Evolutionary conservation across 2,888 invertebrate species (phyloP).

Genomic region (Cephalotes varians): DNA sequence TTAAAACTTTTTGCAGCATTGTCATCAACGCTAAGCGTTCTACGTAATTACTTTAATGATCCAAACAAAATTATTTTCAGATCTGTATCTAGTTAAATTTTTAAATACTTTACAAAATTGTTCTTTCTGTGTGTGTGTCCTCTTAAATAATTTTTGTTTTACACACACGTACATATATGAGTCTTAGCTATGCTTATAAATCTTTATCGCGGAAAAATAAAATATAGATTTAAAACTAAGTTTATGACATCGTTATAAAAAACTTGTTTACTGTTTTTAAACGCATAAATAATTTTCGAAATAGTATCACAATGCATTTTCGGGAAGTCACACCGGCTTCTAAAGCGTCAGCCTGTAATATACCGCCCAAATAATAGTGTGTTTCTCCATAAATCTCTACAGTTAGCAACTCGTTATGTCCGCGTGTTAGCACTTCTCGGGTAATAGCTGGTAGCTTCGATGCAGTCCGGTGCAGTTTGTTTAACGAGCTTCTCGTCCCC

Average conservation of each 20-base stretch:
- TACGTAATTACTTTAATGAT: too few relatives aligned
- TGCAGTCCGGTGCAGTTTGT: conserved; percentile 34
- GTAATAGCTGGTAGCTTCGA: conserved; percentile 13
- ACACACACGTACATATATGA: neutral
- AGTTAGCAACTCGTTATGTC: conserved; percentile 32
- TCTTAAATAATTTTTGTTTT: neutral
- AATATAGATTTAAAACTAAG: neutral
- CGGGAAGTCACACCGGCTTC: neutral
- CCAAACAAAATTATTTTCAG: too few relatives aligned
- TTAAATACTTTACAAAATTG: too few relatives aligned
- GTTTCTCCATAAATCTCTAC: conserved; percentile 27
- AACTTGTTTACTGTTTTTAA: neutral
- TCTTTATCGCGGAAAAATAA: neutral
- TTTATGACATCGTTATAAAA: neutral
- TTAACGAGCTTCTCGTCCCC: conserved; percentile 40
- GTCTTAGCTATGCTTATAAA: neutral
- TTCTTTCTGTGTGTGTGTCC: neutral
- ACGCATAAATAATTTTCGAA: conserved; percentile 5
- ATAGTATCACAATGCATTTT: neutral
- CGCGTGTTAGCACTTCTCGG: conserved; percentile 31
- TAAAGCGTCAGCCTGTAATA: neutral
- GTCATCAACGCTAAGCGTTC: too few relatives aligned
- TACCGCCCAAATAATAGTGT: conserved; percentile 1
- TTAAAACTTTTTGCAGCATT: too few relatives aligned
- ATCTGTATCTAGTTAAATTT: too few relatives aligned